These are phyloP conservation scores for Perdix hodgsoniae DNA, from an alignment of 2,797 vertebrate genomes.

Conservation along the genomic window DNA sequence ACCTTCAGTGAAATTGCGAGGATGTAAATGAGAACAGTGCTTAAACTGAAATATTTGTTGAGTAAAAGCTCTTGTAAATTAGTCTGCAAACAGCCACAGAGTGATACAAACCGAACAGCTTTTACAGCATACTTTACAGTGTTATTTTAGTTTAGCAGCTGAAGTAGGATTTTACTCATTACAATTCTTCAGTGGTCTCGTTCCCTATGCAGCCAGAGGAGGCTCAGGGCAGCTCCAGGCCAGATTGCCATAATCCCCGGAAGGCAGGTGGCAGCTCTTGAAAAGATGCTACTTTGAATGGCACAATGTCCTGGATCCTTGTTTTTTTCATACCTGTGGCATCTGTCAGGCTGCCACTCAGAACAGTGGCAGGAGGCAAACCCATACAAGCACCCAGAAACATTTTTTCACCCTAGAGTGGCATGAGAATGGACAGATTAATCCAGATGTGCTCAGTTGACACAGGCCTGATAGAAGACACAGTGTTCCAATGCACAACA, in stretches of 20 bases:
- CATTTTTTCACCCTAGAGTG: not conserved
- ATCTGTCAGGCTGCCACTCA: too few species aligned
- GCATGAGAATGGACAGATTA: not conserved
- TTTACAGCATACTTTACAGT: not conserved
- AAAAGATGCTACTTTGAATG: not conserved
- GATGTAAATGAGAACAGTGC: not conserved
- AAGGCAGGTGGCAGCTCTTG: not conserved
- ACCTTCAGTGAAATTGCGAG: not conserved
- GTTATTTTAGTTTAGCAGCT: conserved; percentile 1
- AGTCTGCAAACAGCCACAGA: not conserved
- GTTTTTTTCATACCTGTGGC: not conserved
- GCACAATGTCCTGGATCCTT: not conserved
- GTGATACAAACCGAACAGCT: not conserved
- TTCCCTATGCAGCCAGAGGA: not conserved
- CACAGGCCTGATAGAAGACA: not conserved
- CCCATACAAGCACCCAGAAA: not conserved
- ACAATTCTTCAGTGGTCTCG: not conserved
- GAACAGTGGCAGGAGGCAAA: not conserved
- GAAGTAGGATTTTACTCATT: not conserved
- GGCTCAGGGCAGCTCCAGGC: not conserved
- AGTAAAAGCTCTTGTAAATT: conserved; percentile 4
- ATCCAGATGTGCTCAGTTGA: not conserved
- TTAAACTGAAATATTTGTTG: not conserved
- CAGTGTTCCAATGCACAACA: fast-evolving
- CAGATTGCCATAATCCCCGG: not conserved